Base-by-base conservation (phyloP, 2,113 vertebrate genomes). In the Semicossyphus pulcher region DNA sequence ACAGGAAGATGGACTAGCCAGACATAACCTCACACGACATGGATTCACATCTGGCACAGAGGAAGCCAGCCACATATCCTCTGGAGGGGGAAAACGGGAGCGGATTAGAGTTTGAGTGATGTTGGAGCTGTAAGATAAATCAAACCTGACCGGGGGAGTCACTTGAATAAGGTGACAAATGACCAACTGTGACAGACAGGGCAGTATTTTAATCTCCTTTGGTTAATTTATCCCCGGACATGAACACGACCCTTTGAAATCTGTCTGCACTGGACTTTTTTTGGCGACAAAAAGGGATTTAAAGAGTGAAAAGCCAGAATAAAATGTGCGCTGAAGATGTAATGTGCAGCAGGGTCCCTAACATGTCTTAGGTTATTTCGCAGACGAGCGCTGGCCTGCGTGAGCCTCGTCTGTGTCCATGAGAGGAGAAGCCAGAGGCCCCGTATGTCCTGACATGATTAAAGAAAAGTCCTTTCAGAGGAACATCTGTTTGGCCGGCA, bases 401-500 rank as follows among this genome's bases (percentile, higher is more conserved):
- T 39, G 39, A 69, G 44, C 20, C 31, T 45, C 23, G 63, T 47
- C 58, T 59, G 57, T 49, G 60, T 84, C 60, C 59, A 23, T 56
- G 62, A 34, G 57, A 71, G 48, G 57, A 86, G 71, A 59, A 18
- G 86, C 81, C 85, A 79, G 37, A 60, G 75, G 78, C 61, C 45
- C 62, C 49, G 36, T 23, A 15, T 69, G 90, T 83, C 80, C 83
- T 78, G 76, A 80, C 78, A 25, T 62, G 85, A 88, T 85, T 76
- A 75, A 81, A 86, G 81, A 72, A 80, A 88, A 84, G 56, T 57
- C 36, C 76, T 85, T 21, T 7, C 49, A 54, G 73, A 85, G 74
- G 82, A 91, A 91, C 86, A 90, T 84, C 83, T 91, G 88, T 88
- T 85, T 84, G 81, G 86, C 85, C 58, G 2, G 72, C 42, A 70